phyloP scores from a whole-genome alignment of 2,113 vertebrate species.

The Pyxicephalus adspersus region DNA sequence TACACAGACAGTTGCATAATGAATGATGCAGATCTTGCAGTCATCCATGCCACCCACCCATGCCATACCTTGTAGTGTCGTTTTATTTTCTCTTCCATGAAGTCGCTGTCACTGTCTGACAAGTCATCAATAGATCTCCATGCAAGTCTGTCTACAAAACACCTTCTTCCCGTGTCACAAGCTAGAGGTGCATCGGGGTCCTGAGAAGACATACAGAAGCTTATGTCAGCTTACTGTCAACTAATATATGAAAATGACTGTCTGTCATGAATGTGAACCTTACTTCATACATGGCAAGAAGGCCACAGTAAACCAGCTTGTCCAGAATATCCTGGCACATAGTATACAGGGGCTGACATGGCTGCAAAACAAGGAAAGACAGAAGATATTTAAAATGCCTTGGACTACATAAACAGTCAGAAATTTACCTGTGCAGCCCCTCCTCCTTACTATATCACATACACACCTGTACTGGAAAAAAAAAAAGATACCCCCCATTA shows the following conservation, averaged over 20 bases:
- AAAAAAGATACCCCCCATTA: too few species aligned
- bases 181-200: constrained; percentile 30
- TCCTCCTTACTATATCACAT: too few species aligned
- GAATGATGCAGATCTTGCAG: too few species aligned
- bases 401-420: too few species aligned
- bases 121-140: constrained; percentile 75
- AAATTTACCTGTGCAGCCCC: too few species aligned
- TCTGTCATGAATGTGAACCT: constrained; percentile 49
- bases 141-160: constrained; percentile 40
- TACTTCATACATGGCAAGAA: constrained; percentile 89
- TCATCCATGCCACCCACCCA: too few species aligned
- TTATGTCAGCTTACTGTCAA: too few species aligned
- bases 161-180: constrained; percentile 74
- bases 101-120: constrained; percentile 79
- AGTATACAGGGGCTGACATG: constrained; percentile 79
- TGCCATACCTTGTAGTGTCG: constrained; percentile 80
- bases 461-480: too few species aligned
- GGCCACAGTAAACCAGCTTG: constrained; percentile 84
- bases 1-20: too few species aligned
- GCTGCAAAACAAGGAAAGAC: constrained; percentile 67
- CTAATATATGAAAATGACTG: not conserved
- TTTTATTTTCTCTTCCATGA: constrained; percentile 63
- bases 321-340: constrained; percentile 83
- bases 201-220: constrained; percentile 51
- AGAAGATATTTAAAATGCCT: not conserved